Base-by-base conservation (phyloP, 2,888 invertebrate species). In the Hipparchia sbordonii region DNA sequence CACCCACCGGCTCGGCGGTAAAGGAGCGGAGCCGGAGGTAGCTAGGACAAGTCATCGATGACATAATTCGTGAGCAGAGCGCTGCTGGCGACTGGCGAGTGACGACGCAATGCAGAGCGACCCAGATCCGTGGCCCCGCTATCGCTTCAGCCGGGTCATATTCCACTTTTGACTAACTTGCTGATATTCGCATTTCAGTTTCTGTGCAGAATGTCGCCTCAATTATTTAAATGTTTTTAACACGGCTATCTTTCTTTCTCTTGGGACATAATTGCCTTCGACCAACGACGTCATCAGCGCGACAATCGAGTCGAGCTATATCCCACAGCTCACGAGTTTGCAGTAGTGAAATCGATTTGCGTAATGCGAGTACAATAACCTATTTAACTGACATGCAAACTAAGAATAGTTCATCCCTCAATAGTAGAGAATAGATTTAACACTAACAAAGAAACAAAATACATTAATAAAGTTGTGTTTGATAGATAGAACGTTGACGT, bases 61-160 rank as follows among this genome's bases (percentile, higher is more conserved):
- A 33, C 10, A 52, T 12, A 65, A 65, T 13, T 33, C 12, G 33
- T 13, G 23, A 51, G 63, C 9, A 52, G 10, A 63, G 63, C 60
- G 46, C 46, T 52, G 63, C 48, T 8, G 48, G 48, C 48, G 48
- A 13, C 46, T 67, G 62, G 61, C 70, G 67, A 59, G 67, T 33
- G 65, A 52, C 48, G 69, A 60, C 72, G 75, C 75, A 75, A 67
- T 75, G 75, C 75, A 69, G 75, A 63, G 54, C 68, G 72, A 74
- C 74, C 74, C 74, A 74, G 68, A 71, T 72, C 48, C 8, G 9
- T n/a, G 62, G 57, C 66, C 66, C 46, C 71, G 63, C n/a, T 12
- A 39, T 10, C 59, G 52, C 51, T 8, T 12, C 59, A n/a, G 56
- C 68, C 78, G 60, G 48, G 67, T 67, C 67, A 46, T 60, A 57